Base-by-base conservation (phyloP, 2,113 vertebrate species). In the Pampusana beccarii region DNA sequence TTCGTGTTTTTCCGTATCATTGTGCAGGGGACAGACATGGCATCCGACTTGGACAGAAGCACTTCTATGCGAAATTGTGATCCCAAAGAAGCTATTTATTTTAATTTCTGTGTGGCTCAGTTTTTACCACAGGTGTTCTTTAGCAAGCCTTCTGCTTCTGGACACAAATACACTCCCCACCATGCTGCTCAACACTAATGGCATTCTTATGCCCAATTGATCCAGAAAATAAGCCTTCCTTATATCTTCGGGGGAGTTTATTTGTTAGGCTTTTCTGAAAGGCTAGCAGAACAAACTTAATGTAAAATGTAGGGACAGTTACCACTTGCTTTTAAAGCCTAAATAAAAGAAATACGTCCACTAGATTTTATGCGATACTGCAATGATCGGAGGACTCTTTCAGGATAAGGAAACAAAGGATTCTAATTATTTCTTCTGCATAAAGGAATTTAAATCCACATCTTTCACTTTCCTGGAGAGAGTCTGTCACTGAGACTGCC, bases 191-290 rank as follows among this genome's bases (percentile, higher is more conserved):
- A 66, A 24, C 16, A 26, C 46, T 73, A 86, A 58, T 70, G n/a
- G 15, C 79, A 80, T 90, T 90, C 50, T 92, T 83, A 93, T 44
- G 86, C 71, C 79, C 1, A 93, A 24, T 0, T 90, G 40, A 62
- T 80, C 54, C 60, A 86, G 92, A 92, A 93, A 90, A 93, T 60
- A 90, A 70, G 46, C n/a, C 64, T 80, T 48, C 9, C 57, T 93
- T 74, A 74, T 29, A 34, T 82, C 44, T 61, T 83, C 29, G 40
- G 77, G 46, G 61, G 56, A 56, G 16, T 46, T 88, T 40, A 58
- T 75, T 65, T 93, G 23, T 26, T 44, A 78, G 46, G 58, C 50
- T 92, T 92, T 84, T 80, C 84, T 86, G n/a, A 36, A 90, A 86
- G 56, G n/a, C 21, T 54, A 77, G 36, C 24, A 86, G 50, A 80